Conservation (phyloP, 2,888 invertebrate genomes). For the Erebia palarica region DNA sequence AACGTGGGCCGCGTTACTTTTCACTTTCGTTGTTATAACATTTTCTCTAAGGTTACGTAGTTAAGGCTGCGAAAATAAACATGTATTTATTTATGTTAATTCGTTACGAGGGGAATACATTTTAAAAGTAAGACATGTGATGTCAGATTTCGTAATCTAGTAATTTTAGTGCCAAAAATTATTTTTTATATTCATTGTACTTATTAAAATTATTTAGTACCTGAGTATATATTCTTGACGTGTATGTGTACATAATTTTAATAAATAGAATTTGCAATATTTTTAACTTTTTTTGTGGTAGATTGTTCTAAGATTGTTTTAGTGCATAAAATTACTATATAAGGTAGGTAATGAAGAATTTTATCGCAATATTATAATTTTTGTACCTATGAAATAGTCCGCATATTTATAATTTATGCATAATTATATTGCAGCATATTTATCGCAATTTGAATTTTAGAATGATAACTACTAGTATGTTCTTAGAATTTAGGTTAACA, state of each 20-base stretch:
- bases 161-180: background rate
- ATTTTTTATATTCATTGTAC: background rate
- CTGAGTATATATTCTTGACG: background rate
- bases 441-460: background rate
- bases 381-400: background rate
- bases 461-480: background rate
- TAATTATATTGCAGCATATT: background rate
- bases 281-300: too few relatives aligned
- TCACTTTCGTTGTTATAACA: constrained; percentile 65
- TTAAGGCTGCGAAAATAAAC: constrained; percentile 33
- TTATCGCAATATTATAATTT: background rate
- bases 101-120: constrained; percentile 24
- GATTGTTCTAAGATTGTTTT: too few relatives aligned
- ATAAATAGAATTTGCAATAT: too few relatives aligned
- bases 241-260: too few relatives aligned
- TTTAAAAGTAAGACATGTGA: constrained; percentile 8
- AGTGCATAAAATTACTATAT: too few relatives aligned
- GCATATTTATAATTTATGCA: background rate
- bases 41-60: constrained; percentile 46
- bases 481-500: too few relatives aligned
- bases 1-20: constrained; percentile 58
- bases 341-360: too few relatives aligned
- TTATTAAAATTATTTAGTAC: background rate
- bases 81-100: constrained; percentile 39
- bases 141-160: constrained; percentile 31